Percentiles rank a stretch among this genome's conserved stretches.
These are phyloP conservation scores for Rhinolophus ferrumequinum DNA, from an alignment of 2,113 vertebrate species.

Conservation along the genomic window DNA sequence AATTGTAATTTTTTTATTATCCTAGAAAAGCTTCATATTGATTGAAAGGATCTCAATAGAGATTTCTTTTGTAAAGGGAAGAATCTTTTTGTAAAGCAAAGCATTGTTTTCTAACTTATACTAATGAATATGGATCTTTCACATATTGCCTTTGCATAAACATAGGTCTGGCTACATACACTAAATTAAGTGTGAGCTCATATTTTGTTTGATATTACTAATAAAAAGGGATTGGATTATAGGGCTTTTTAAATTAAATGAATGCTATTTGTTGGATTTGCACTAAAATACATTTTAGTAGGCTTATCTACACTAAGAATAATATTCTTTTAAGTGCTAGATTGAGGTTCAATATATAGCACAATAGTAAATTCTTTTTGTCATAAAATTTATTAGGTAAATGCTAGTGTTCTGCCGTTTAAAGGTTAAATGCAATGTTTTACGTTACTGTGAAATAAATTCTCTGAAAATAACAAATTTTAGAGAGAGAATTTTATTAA, in stretches of 20 bases:
- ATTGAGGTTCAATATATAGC: background rate
- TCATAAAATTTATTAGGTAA: constrained; percentile 31
- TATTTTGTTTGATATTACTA: background rate
- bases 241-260: background rate
- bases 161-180: background rate
- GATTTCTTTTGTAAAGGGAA: constrained; percentile 37
- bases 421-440: constrained; percentile 7
- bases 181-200: constrained; percentile 24
- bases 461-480: constrained; percentile 33
- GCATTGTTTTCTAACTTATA: constrained; percentile 41
- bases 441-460: constrained; percentile 1
- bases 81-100: constrained; percentile 31
- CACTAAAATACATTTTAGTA: background rate
- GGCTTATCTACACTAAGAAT: background rate
- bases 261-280: background rate
- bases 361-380: background rate
- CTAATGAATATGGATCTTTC: background rate
- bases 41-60: background rate
- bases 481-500: background rate
- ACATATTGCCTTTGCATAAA: constrained; percentile 2
- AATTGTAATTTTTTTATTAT: background rate
- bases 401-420: constrained; percentile 15
- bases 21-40: background rate
- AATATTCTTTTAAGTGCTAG: background rate
- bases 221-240: background rate